Percentiles rank a stretch among this genome's conserved stretches.
These are phyloP conservation scores for Zosterops hypoxanthus DNA, from an alignment of 2,113 vertebrate species.

Conservation along the genomic window DNA sequence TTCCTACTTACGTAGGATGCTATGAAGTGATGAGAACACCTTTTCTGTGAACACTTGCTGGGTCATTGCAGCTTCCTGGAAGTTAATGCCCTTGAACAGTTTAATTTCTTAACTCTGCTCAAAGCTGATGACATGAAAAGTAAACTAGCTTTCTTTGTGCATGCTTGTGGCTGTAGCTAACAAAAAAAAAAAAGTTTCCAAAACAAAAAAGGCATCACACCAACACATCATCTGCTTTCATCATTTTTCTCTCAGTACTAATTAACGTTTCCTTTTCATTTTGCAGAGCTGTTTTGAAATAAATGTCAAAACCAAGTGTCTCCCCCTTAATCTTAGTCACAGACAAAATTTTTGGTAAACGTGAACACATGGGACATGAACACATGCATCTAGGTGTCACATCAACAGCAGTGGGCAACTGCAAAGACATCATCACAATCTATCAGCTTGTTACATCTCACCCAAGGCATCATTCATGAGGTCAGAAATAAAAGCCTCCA, in stretches of 20 bases:
- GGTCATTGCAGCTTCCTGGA: background rate
- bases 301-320: background rate
- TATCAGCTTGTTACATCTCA: background rate
- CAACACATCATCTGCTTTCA: background rate
- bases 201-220: background rate
- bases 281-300: background rate
- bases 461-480: fast-evolving
- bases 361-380: background rate
- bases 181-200: background rate
- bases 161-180: background rate
- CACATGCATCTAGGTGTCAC: fast-evolving
- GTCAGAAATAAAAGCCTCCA: background rate
- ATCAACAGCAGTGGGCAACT: background rate
- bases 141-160: background rate
- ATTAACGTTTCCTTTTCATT: background rate
- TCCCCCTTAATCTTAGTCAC: background rate
- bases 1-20: fast-evolving
- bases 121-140: background rate
- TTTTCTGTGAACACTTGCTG: background rate
- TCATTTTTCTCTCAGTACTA: background rate
- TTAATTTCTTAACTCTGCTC: background rate
- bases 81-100: background rate
- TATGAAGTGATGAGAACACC: background rate
- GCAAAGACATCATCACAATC: background rate
- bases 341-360: background rate